Conservation (phyloP, 2,797 vertebrate species). For the Synaphobranchus kaupii region DNA sequence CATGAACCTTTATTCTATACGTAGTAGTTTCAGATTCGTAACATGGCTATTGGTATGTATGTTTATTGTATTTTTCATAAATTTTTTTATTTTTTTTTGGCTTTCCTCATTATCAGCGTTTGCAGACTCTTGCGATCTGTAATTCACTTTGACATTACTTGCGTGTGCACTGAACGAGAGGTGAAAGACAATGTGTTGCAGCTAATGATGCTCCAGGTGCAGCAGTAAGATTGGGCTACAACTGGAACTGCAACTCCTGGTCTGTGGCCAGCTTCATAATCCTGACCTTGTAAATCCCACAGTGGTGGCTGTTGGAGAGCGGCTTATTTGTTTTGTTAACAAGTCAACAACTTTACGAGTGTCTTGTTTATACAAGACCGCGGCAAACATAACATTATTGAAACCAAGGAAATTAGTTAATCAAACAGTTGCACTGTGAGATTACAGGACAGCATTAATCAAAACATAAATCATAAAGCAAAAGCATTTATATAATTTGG, state of each 20-base stretch:
- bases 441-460: background rate
- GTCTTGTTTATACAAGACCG: background rate
- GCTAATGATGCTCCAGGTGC: slow-evolving; percentile 60
- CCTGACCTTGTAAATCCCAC: slow-evolving; percentile 45
- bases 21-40: slow-evolving; percentile 44
- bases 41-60: slow-evolving; percentile 32
- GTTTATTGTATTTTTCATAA: slow-evolving; percentile 43
- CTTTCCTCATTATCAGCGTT: slow-evolving; percentile 50
- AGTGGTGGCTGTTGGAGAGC: background rate
- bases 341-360: background rate
- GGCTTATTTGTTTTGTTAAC: background rate
- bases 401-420: slow-evolving; percentile 1
- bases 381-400: background rate
- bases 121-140: slow-evolving; percentile 43
- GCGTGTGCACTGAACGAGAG: slow-evolving; percentile 38
- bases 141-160: slow-evolving; percentile 50
- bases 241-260: slow-evolving; percentile 31
- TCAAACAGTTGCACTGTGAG: background rate
- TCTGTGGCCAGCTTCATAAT: slow-evolving; percentile 14
- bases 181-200: slow-evolving; percentile 43
- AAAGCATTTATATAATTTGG: background rate
- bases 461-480: no score
- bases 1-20: slow-evolving; percentile 35
- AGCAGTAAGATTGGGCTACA: slow-evolving; percentile 52
- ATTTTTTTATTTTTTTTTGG: slow-evolving; percentile 50